Evolutionary conservation across 2,888 invertebrate genomes (phyloP), one percentile per base, ranked within the genome.

Genomic region (Thecocarcelia acutangulata): DNA sequence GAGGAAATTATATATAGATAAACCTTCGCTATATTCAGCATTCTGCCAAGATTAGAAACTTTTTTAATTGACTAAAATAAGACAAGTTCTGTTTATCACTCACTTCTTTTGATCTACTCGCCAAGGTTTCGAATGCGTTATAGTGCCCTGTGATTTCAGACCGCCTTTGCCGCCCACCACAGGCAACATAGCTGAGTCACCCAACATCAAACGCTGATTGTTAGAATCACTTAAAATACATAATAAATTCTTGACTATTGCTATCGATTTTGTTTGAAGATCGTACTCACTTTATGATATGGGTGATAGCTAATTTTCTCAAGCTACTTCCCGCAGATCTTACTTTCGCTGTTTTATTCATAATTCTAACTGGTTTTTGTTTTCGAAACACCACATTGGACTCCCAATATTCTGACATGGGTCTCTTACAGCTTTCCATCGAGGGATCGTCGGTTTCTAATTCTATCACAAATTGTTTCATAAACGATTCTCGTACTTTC

Each of bases 401-500:
- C 87, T 95, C 95, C 87, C 94, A 94, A 17, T 93, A 93, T 88
- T 94, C 94, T 79, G 91, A 86, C 88, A 91, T 89, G 0, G 91
- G 91, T 0, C 90, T 86, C 70, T 89, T 90, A 48, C 90, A 89
- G 76, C 85, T 88, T 80, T 91, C 91, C 40, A 90, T 87, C 0
- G 88, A 87, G 2, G 94, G 94, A 88, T 96, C 96, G 69, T 96
- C 96, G 33, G 94, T 95, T 87, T 96, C 96, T 69, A 95, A 94
- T 88, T 97, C 97, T 86, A 95, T 95, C 0, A 98, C 96, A 91
- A 99, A 99, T 90, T 98, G 98, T 8, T 98, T 94, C 96, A 99
- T 98, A 90, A 99, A 99, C 85, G 98, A 99, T 90, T 99, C 99
- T 48, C 99, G 94, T 3, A 96, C 97, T 92, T 97, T 97, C 1